phyloP scores from a whole-genome alignment of 2,797 vertebrate species.

The Orientallactaga sibirica region DNA sequence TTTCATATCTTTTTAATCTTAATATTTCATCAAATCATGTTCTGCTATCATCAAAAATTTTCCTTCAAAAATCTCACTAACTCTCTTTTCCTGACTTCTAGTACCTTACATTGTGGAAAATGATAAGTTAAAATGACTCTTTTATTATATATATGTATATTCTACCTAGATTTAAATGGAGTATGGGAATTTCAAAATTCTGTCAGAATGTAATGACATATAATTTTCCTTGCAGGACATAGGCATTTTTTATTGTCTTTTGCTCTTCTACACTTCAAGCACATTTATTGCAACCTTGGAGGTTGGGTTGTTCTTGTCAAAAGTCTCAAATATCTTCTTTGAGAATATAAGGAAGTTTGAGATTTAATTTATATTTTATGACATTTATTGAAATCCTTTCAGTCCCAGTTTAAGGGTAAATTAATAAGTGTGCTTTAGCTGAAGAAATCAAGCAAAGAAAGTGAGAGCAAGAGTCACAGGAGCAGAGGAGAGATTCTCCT shows the following conservation, averaged over 20 bases:
- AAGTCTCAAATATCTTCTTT: not conserved
- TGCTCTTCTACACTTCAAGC: not conserved
- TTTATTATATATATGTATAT: not conserved
- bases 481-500: not conserved
- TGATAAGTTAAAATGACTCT: not conserved
- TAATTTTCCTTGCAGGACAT: not conserved
- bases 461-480: not conserved
- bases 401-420: not conserved
- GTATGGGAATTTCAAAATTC: not conserved
- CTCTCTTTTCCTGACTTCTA: not conserved
- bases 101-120: not conserved
- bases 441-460: not conserved
- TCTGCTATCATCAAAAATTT: not conserved
- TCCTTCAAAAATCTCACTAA: not conserved
- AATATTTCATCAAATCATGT: not conserved
- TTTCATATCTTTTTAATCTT: not conserved
- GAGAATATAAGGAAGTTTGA: not conserved
- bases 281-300: not conserved
- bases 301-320: not conserved
- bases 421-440: not conserved
- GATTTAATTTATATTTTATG: not conserved
- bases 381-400: not conserved
- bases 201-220: not conserved
- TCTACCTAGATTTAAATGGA: not conserved
- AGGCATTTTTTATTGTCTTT: not conserved